Base-by-base conservation (phyloP, 1,140 invertebrate genomes). In the Lucilia sericata region DNA sequence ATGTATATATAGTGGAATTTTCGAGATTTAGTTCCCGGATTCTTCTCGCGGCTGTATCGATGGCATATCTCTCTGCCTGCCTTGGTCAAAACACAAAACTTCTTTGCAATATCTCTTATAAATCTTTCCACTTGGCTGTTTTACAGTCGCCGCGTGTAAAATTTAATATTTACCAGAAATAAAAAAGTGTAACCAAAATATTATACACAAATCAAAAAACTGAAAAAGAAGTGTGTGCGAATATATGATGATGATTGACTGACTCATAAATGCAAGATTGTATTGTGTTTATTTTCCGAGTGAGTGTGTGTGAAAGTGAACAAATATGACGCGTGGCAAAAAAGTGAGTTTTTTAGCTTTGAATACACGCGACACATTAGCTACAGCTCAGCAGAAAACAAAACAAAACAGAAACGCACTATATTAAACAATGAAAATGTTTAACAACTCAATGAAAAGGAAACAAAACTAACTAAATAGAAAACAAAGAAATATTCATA, bases 311-410 rank as follows among this genome's bases (percentile, higher is more conserved):
- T 30, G 30, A 36, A 25, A 36, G 74, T 36, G 74, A 36, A 34
- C 12, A 76, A 76, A 10, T 21, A 70, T 19, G 65, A 36, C 74
- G 74, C 74, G 74, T 76, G 74, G 74, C 74, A 76, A 36, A 76
- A 76, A 30, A 65, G 19, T 21, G n/a, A 19, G 17, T 21, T 70
- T 70, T 70, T 70, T 70, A 70, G 65, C 74, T 14, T 76, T 42
- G 17, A 36, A 34, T 70, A 70, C 65, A 70, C 65, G 19, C 65
- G 74, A 76, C 74, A 17, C 25, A 55, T 55, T 55, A 55, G 17
- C 51, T 21, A 25, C 74, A 74, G 74, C 12, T 19, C 19, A 25
- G 19, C 10, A 74, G 13, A 74, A n/a, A 60, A 60, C 5, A 10
- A 42, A 42, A 42, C 42, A 10, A 7, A 42, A 8, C 2, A 42